phyloP scores from a whole-genome alignment of 2,113 vertebrate species.

The Paratilapia polleni region DNA sequence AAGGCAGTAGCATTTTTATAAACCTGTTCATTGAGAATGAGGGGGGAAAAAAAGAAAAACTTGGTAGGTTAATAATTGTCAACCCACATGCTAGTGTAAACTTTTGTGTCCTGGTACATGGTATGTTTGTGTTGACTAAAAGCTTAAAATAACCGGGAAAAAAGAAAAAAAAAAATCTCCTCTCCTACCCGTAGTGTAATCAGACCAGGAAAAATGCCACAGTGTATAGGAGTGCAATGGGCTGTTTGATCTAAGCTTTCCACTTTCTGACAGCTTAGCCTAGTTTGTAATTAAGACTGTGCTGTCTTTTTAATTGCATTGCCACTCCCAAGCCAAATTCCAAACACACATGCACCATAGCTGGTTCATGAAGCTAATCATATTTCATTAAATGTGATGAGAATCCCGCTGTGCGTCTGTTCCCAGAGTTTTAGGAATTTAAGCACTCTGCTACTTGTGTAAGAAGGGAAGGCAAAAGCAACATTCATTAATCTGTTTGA shows the following conservation, averaged over 20 bases:
- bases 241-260: conserved; percentile 51
- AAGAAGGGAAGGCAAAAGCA: conserved; percentile 23
- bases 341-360: conserved; percentile 62
- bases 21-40: background rate
- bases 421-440: conserved; percentile 77
- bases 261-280: conserved; percentile 55
- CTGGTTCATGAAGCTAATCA: conserved; percentile 70
- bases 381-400: conserved; percentile 75
- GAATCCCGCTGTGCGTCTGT: conserved; percentile 66
- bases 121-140: background rate
- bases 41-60: too few relatives aligned
- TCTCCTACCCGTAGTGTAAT: conserved; percentile 8
- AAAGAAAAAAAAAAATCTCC: too few relatives aligned
- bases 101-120: background rate
- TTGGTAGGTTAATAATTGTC: background rate
- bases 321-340: conserved; percentile 71
- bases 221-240: conserved; percentile 23
- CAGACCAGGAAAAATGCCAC: conserved; percentile 1
- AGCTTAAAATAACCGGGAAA: conserved; percentile 16
- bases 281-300: conserved; percentile 73
- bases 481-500: conserved; percentile 59
- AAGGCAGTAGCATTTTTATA: conserved; percentile 7
- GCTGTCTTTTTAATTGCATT: conserved; percentile 63
- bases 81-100: background rate
- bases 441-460: conserved; percentile 43